Evolutionary conservation across 2,113 vertebrate genomes (phyloP).

Genomic region (Heloderma charlesbogerti): DNA sequence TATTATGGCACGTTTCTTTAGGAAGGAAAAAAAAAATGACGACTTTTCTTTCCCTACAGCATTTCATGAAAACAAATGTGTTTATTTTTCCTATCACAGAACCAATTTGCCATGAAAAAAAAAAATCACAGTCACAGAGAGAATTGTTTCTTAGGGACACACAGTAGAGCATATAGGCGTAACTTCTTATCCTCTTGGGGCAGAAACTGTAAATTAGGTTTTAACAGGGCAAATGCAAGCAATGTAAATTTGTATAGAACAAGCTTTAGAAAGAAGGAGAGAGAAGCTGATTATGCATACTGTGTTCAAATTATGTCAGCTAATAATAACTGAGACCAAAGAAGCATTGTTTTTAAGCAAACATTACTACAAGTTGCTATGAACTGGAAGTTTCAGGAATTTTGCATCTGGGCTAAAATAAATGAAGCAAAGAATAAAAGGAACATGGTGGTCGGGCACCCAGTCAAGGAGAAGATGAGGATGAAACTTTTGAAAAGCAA

Average conservation of each 20-base stretch:
- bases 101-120: conserved; percentile 62
- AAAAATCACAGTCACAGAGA: conserved; percentile 63
- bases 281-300: conserved; percentile 3
- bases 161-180: conserved; percentile 45
- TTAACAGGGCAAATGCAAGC: conserved; percentile 64
- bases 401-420: no score
- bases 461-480: no score
- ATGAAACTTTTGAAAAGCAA: no score
- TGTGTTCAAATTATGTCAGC: not conserved
- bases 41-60: not conserved
- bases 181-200: conserved; percentile 64
- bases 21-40: not conserved
- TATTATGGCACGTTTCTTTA: conserved; percentile 38
- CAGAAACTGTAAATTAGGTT: conserved; percentile 71
- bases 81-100: conserved; percentile 67
- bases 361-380: not conserved
- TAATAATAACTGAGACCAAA: conserved; percentile 45
- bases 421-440: no score
- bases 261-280: conserved; percentile 25
- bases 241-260: conserved; percentile 62
- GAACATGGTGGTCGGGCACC: no score
- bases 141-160: conserved; percentile 67
- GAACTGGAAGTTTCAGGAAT: conserved; percentile 2
- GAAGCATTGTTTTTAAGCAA: conserved; percentile 36
- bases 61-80: conserved; percentile 62